Base-by-base conservation (phyloP, 1,140 invertebrate species). In the Drosophila malerkotliana region DNA sequence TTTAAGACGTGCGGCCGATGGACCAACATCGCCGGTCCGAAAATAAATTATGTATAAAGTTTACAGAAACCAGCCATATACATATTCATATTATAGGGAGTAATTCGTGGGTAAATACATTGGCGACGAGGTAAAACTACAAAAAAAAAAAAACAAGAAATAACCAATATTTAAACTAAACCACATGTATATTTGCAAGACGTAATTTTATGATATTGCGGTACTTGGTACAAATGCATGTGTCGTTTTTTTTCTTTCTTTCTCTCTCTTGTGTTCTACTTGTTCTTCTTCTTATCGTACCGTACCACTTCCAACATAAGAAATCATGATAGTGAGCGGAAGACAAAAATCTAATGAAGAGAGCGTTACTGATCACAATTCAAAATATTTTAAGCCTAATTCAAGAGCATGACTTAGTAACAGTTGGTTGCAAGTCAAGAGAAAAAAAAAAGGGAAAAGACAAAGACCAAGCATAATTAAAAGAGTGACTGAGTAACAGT, bases 211-310 rank as follows among this genome's bases (percentile, higher is more conserved):
- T 37, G 10, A 37, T 37, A 37, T 37, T 37, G 10, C 47, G 48
- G 26, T 51, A 51, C 48, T 28, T 51, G 48, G n/a, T 51, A 15
- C 28, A 52, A 52, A 52, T 52, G 39, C 14, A 41, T 41, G 39
- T 41, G 26, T 52, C 28, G 28, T 52, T 52, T 32, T 32, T 9
- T 52, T 32, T 51, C n/a, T 21, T 21, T 21, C 21, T 32, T 15
- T 52, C n/a, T 30, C 7, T 32, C 49, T 41, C 14, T 52, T 52
- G 28, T 32, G 26, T 15, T 52, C 28, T 52, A 32, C 28, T 18
- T 52, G 49, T 32, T 52, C 14, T 30, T 52, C 14, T 52, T 18
- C 28, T 32, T 51, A 51, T 51, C 2, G 26, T 51, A 32, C 49
- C n/a, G 2, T 21, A 21, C 21, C 21, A 21, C 21, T 21, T n/a